Base-by-base conservation (phyloP, 2,888 invertebrate genomes). In the Cosmopolites sordidus region DNA sequence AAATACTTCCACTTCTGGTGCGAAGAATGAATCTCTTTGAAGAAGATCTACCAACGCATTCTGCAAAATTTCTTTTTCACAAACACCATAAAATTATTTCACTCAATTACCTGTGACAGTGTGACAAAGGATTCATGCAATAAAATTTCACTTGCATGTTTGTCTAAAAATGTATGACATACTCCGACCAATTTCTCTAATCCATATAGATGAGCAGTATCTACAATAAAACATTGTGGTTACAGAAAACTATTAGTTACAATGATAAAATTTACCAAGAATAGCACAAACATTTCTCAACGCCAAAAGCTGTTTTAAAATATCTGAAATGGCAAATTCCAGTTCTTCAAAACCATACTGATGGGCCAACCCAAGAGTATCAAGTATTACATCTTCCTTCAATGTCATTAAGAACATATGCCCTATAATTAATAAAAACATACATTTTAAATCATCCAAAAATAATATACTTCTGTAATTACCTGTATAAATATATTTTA, bases 401-500 rank as follows among this genome's bases (percentile, higher is more conserved):
- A 86, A 74, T 53, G 82, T 76, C 27, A 83, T 80, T 43, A 86
- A 72, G 4, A 83, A 83, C 80, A 86, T 82, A 64, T 83, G 83
- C 48, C 86, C 83, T 80, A 64, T 1, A 63, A 60, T 51, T 22
- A 54, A 43, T 22, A 40, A 9, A 40, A 11, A 40, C 27, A 38
- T 38, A 38, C 5, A 11, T 4, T 38, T 38, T 9, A 14, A 5
- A 12, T 5, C 4, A 38, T 5, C 5, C 12, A 12, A 14, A 9
- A 12, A 5, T 5, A 14, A 33, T 44, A 2, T 1, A 30, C 15
- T 46, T 22, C 11, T 16, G 27, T 15, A 55, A 65, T 66, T 73
- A 76, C 94, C 97, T 51, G 94, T 94, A 74, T 99, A 99, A 53
- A 98, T 92, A 77, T 99, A 99, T 65, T 90, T 87, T 1, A 98